Base-by-base conservation (phyloP, 2,797 vertebrate species). In the Artibeus lituratus region DNA sequence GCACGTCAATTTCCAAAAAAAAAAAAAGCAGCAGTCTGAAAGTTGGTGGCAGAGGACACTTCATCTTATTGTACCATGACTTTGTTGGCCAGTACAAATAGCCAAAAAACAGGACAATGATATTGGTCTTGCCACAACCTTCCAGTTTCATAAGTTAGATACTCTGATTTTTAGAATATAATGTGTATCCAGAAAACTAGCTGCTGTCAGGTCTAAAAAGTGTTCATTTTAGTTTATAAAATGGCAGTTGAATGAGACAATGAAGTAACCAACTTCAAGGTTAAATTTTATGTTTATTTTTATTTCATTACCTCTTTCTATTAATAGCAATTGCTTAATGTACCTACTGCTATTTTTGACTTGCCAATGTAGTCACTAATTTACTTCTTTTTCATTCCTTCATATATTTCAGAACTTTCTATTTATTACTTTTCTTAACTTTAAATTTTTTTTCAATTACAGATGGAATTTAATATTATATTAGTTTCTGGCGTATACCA, bases 191-290 rank as follows among this genome's bases (percentile, higher is more conserved):
- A 90, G 42, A 90, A 92, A 53, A 37, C 24, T 49, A 44, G 10
- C 7, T 87, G 3, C 1, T 35, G 7, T n/a, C 15, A 18, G 5
- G 5, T 88, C 10, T 37, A 24, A 44, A 82, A 91, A 80, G 62
- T n/a, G 11, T 57, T 29, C 21, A 12, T 51, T 93, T 96, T 83
- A 24, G 7, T 59, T 77, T 90, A 32, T 6, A 47, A 87, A 87
- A 42, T 44, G 22, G n/a, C 10, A 76, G 9, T 32, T 42, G 15
- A 65, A 73, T 81, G 76, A 84, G 47, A 19, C 37, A 39, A 14
- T 93, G 29, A 72, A 57, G 0, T 37, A 55, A 44, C 47, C 21
- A 35, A 62, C 5, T 74, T 85, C n/a, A 47, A 21, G 19, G 37
- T 37, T 65, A 18, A 78, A 26, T 67, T 67, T 81, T 51, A 22